Evolutionary conservation across 2,113 vertebrate genomes (phyloP).

Genomic region (Danio rerio): DNA sequence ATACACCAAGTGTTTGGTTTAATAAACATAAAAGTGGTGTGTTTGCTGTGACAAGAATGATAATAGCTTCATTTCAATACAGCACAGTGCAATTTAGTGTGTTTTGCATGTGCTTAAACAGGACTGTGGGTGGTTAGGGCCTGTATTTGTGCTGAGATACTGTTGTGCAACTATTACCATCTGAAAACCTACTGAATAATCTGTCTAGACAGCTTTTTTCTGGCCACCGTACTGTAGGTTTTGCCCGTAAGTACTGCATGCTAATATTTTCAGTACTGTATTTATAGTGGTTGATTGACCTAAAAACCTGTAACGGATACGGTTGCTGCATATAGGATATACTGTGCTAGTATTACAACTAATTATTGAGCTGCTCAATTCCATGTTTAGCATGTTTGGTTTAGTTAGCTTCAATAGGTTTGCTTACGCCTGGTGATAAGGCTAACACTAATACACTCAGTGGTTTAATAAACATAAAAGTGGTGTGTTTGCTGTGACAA

Average conservation of each 20-base stretch:
- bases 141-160: neutral
- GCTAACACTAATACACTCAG: neutral
- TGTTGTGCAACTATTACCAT: neutral
- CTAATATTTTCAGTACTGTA: neutral
- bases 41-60: neutral
- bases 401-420: neutral
- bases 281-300: conserved; percentile 19
- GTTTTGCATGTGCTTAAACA: neutral
- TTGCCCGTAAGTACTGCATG: neutral
- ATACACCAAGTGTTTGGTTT: neutral
- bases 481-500: neutral
- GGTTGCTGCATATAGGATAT: neutral
- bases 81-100: neutral
- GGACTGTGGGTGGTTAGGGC: neutral
- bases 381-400: neutral
- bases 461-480: neutral
- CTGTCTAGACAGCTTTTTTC: neutral
- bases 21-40: neutral
- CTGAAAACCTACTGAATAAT: neutral
- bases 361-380: neutral
- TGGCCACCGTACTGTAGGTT: neutral
- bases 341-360: conserved; percentile 33
- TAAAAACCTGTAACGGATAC: conserved; percentile 25
- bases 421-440: neutral
- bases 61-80: neutral